phyloP scores from a whole-genome alignment of 2,113 vertebrate genomes.

The Paramormyrops kingsleyae region DNA sequence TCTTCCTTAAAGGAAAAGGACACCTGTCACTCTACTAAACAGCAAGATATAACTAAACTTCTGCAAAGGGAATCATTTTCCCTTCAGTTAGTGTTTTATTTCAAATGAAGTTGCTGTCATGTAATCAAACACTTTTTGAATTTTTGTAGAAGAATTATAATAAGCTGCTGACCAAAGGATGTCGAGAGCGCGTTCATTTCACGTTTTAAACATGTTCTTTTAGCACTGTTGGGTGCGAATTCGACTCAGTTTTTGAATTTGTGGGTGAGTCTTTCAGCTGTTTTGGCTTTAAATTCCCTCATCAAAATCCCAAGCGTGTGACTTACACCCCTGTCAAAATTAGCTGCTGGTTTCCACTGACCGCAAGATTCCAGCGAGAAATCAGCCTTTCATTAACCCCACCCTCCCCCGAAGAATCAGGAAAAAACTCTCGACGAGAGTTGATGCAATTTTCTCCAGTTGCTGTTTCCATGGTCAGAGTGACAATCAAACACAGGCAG shows the following conservation, averaged over 20 bases:
- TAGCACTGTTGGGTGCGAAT: not conserved
- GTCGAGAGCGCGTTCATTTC: not conserved
- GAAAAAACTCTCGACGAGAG: not conserved
- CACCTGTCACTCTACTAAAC: not conserved
- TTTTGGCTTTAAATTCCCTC: not conserved
- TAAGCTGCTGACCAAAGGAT: not conserved
- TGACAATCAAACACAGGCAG: conserved; percentile 12
- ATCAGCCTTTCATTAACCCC: not conserved
- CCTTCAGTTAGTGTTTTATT: not conserved
- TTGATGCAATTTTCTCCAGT: not conserved
- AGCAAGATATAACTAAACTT: not conserved
- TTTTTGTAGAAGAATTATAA: conserved; percentile 14
- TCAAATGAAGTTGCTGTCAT: not conserved
- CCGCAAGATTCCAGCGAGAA: not conserved
- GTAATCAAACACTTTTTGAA: not conserved
- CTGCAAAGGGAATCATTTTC: conserved; percentile 3
- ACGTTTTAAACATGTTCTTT: not conserved
- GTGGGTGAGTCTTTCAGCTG: not conserved
- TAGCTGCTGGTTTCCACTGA: not conserved
- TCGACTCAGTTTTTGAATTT: not conserved
- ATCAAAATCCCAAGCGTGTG: not conserved
- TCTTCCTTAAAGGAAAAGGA: not conserved
- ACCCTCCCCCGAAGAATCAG: not conserved
- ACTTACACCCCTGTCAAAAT: not conserved
- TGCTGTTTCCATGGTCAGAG: not conserved